phyloP scores from a whole-genome alignment of 1,140 invertebrate genomes.

The Caenorhabditis inopinata region DNA sequence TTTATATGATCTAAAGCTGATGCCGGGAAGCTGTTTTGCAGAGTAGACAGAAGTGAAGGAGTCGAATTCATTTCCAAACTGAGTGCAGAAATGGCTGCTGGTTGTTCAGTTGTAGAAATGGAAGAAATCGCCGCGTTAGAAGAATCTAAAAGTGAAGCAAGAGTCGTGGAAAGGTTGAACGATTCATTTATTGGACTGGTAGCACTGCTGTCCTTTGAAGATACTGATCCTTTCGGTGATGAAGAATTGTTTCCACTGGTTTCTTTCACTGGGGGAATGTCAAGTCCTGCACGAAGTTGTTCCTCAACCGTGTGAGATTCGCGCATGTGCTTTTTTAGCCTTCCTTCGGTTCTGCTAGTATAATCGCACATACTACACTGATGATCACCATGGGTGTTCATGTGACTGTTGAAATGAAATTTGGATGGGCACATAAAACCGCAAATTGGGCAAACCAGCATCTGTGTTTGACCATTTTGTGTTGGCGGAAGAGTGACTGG shows the following conservation, averaged over 20 bases:
- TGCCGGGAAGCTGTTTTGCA: not conserved
- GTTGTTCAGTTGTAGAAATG: not conserved
- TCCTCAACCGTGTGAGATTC: constrained; percentile 69
- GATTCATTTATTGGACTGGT: constrained; percentile 59
- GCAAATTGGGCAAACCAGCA: constrained; percentile 65
- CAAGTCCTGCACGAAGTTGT: constrained; percentile 51
- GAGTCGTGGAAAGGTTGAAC: constrained; percentile 50
- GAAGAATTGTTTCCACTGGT: not conserved
- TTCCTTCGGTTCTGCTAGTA: constrained; percentile 71
- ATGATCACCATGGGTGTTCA: constrained; percentile 70
- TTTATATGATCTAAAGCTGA: constrained; percentile 45
- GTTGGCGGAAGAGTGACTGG: constrained; percentile 23
- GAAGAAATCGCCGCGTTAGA: not conserved
- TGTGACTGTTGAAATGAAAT: constrained; percentile 69
- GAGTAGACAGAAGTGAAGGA: not conserved
- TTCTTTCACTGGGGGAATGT: constrained; percentile 53
- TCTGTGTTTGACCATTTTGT: constrained; percentile 20
- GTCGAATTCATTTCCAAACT: constrained; percentile 20
- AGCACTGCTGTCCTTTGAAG: not conserved
- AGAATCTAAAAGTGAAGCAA: constrained; percentile 34
- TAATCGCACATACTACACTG: constrained; percentile 71
- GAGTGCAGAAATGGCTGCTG: not conserved
- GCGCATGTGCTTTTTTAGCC: constrained; percentile 71
- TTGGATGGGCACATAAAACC: constrained; percentile 65
- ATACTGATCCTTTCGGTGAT: not conserved